Conservation (phyloP, 2,888 invertebrate species). For the Microctonus hyperodae region DNA sequence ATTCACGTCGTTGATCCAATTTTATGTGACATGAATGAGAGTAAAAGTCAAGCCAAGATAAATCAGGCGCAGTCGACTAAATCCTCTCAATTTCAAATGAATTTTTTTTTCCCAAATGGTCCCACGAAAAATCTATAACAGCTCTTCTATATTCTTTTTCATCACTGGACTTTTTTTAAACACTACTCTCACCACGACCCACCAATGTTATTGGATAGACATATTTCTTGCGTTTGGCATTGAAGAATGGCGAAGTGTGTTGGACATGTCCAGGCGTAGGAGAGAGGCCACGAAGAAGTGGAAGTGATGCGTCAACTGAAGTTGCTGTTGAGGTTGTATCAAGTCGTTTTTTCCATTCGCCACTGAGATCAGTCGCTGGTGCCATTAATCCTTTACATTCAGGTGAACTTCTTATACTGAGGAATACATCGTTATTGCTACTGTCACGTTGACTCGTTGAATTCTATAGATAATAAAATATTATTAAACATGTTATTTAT, state of each 20-base stretch:
- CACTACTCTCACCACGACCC: slow-evolving; percentile 67
- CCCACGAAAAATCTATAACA: slow-evolving; percentile 12
- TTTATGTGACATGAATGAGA: not conserved
- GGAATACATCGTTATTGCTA: slow-evolving; percentile 54
- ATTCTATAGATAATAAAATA: slow-evolving; percentile 39
- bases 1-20: not conserved
- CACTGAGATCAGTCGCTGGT: slow-evolving; percentile 57
- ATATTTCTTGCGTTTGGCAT: slow-evolving; percentile 70
- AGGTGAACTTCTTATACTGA: slow-evolving; percentile 57
- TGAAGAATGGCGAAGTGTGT: slow-evolving; percentile 65
- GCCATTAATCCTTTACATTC: slow-evolving; percentile 59
- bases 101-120: slow-evolving; percentile 3
- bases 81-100: not conserved
- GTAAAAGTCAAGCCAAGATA: slow-evolving; percentile 1
- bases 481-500: not conserved
- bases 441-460: slow-evolving; percentile 51
- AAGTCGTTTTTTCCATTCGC: slow-evolving; percentile 58
- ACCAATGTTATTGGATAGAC: slow-evolving; percentile 69
- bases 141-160: not conserved
- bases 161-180: slow-evolving; percentile 52
- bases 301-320: slow-evolving; percentile 65
- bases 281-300: slow-evolving; percentile 66
- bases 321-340: slow-evolving; percentile 38
- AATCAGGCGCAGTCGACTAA: not conserved
- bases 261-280: slow-evolving; percentile 54